phyloP scores from a whole-genome alignment of 2,888 invertebrate genomes.

The Spialia ferax region DNA sequence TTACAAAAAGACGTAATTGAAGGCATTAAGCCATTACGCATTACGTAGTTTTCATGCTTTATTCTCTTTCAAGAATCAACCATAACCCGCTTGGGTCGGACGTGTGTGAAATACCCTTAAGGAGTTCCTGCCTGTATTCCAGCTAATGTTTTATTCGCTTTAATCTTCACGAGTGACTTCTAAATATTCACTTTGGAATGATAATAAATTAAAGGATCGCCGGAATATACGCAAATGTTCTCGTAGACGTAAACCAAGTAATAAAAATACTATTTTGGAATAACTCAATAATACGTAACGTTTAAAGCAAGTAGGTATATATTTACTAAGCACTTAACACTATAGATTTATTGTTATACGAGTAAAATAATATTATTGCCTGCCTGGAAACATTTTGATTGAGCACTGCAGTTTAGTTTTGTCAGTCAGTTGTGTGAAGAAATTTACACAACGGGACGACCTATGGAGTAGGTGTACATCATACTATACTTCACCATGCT shows the following conservation, averaged over 20 bases:
- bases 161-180: conserved; percentile 56
- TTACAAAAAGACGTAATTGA: background rate
- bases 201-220: conserved; percentile 57
- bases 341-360: no score
- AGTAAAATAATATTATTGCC: no score
- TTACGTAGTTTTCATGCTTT: background rate
- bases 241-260: background rate
- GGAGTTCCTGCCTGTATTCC: conserved; percentile 33
- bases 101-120: conserved; percentile 31
- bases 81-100: background rate
- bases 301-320: background rate
- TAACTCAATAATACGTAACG: background rate
- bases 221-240: conserved; percentile 39
- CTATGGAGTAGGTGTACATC: no score
- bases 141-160: conserved; percentile 63
- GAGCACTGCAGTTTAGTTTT: no score
- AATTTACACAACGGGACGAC: no score
- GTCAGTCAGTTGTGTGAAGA: no score
- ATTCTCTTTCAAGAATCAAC: conserved; percentile 2
- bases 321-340: background rate
- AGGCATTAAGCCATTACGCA: background rate
- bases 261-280: background rate
- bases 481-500: no score
- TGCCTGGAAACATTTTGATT: no score
- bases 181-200: conserved; percentile 63